phyloP scores from a whole-genome alignment of 1,140 invertebrate species.

The Zeugodacus cucurbitae region DNA sequence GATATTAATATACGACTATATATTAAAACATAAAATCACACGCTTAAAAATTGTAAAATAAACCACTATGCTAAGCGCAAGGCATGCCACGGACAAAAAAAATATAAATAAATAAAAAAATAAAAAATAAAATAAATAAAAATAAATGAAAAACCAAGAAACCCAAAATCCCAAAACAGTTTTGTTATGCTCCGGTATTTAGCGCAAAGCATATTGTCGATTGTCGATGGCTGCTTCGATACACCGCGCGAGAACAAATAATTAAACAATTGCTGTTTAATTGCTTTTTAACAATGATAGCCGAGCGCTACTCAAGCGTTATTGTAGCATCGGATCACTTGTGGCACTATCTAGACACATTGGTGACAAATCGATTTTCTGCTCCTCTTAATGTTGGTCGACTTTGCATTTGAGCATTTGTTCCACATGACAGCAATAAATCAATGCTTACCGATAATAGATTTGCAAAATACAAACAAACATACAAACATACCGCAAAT shows the following conservation, averaged over 20 bases:
- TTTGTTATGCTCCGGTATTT: not conserved
- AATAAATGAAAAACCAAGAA: not conserved
- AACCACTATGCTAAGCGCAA: not conserved
- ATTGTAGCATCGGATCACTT: not conserved
- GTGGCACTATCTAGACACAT: not conserved
- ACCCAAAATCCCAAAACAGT: not conserved
- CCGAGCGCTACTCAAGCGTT: not conserved
- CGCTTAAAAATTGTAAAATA: not conserved
- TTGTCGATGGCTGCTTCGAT: not conserved
- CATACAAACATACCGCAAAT: not conserved
- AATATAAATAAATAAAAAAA: not conserved
- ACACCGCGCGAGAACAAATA: not conserved
- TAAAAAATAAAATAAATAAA: not conserved
- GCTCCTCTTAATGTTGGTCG: conserved; percentile 23
- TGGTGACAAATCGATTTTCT: conserved; percentile 41
- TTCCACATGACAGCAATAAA: conserved; percentile 36
- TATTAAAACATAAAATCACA: not conserved
- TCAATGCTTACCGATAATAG: not conserved
- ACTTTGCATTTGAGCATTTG: not conserved
- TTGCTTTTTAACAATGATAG: conserved; percentile 35
- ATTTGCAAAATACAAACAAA: not conserved
- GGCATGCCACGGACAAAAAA: too few species aligned
- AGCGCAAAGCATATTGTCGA: not conserved
- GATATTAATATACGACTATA: not conserved
- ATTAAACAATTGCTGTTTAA: conserved; percentile 23